Conservation (phyloP, 2,888 invertebrate genomes). For the Venusia cambrica region DNA sequence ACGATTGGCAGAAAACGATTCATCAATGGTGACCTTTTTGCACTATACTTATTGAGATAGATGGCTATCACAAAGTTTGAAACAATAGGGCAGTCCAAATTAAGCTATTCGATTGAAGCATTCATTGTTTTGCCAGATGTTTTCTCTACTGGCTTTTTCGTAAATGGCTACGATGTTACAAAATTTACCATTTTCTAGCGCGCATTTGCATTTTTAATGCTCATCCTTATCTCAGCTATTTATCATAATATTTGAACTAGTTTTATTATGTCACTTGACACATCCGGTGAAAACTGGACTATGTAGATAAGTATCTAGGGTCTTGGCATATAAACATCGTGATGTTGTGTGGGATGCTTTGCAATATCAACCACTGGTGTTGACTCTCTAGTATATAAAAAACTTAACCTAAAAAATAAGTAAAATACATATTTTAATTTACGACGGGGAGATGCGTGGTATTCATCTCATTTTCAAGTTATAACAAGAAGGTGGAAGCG, state of each 20-base stretch:
- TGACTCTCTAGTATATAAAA: no score
- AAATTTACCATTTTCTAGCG: constrained; percentile 7
- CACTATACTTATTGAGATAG: no score
- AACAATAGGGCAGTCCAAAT: no score
- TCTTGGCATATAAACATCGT: constrained; percentile 29
- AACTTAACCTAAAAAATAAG: no score
- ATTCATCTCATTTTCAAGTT: no score
- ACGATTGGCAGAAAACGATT: constrained; percentile 29
- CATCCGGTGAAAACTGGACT: constrained; percentile 31
- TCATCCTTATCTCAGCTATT: constrained; percentile 24
- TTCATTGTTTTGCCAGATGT: no score
- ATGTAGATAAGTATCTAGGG: constrained; percentile 16
- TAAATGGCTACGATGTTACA: constrained; percentile 5
- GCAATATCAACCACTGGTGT: constrained; percentile 38
- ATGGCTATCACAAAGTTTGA: no score
- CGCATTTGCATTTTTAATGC: constrained; percentile 14
- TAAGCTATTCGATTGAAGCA: no score
- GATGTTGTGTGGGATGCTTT: constrained; percentile 45
- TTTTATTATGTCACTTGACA: constrained; percentile 30
- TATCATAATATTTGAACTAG: constrained; percentile 28
- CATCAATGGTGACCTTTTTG: constrained; percentile 14
- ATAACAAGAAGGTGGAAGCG: no score
- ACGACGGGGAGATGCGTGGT: no score
- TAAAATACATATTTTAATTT: no score
- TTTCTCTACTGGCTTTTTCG: background rate